Evolutionary conservation across 1,140 invertebrate genomes (phyloP), one percentile per base, ranked within the genome.

Genomic region (Panulirus ornatus): DNA sequence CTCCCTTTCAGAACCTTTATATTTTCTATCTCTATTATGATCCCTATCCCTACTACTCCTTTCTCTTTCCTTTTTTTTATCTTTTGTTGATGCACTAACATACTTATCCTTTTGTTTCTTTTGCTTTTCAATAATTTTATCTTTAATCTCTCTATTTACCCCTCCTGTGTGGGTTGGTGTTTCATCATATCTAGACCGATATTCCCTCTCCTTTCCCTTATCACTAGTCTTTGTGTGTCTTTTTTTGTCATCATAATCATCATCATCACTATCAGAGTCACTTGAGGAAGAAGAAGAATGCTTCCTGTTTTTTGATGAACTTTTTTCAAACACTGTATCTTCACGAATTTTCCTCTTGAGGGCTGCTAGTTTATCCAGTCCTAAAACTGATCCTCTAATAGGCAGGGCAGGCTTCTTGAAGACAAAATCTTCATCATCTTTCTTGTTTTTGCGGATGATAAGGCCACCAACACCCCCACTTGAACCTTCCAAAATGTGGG

Each of bases 151-250:
- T 83, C 96, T 95, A 58, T 96, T 97, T 2, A 99, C 96, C 38
- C 98, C 98, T 54, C 98, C 98, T 5, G 98, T 98, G 93, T 99
- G 96, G 0, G 98, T 97, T 0, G 98, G 98, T 9, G 98, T 99
- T 94, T 99, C 98, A 92, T 97, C 96, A 92, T 96, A 95, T 11
- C 96, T 94, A 86, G 95, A 94, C 84, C 98, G 95, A 93, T 98
- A 98, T 93, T 97, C 96, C 91, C 97, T 92, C 34, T 75, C 78
- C 54, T 84, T 88, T 58, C 70, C 44, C 51, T 81, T 91, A 47
- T 82, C 66, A 22, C 75, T 51, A 27, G 42, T 22, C 19, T 78
- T 19, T 9, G 2, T 14, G 2, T 78, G 22, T n/a, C 30, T 22
- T 40, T 84, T 36, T 16, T 58, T 42, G 22, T 84, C 36, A 44